A percentile compares a stretch with the other conserved stretches of the same genome.
These are phyloP conservation scores for Chloroceryle amazona DNA, from an alignment of 2,797 vertebrate genomes.

Conservation along the genomic window DNA sequence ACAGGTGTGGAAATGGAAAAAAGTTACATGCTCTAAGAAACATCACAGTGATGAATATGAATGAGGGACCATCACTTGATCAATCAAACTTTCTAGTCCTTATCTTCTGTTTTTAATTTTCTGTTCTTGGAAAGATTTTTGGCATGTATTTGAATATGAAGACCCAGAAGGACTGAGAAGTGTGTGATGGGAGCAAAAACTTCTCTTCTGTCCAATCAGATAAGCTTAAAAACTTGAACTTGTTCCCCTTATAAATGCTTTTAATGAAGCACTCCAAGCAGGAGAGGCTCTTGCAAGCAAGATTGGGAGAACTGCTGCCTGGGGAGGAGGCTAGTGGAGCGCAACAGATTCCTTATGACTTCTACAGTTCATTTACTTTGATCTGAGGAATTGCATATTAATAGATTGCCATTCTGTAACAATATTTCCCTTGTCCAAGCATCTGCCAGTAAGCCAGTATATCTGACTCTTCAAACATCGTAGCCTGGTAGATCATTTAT, in stretches of 20 bases:
- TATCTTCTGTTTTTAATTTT: not conserved
- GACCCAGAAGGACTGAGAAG: not conserved
- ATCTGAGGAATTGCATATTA: not conserved
- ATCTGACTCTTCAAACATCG: not conserved
- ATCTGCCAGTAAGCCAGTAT: not conserved
- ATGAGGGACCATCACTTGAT: not conserved
- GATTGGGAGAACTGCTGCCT: fast-evolving
- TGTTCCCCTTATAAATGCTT: not conserved
- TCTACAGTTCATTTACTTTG: not conserved
- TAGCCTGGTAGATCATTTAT: not conserved
- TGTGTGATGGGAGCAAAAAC: not conserved
- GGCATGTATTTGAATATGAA: not conserved
- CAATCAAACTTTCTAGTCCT: not conserved
- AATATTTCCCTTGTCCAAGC: not conserved
- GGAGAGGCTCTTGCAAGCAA: not conserved
- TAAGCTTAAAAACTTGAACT: not conserved
- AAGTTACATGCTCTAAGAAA: not conserved
- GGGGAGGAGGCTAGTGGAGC: fast-evolving
- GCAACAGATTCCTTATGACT: not conserved
- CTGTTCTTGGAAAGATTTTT: not conserved
- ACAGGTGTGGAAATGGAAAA: not conserved
- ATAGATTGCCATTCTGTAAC: not conserved
- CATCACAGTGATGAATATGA: not conserved
- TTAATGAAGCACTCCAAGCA: not conserved
- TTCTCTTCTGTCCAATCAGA: not conserved